A percentile compares a stretch with the other conserved stretches of the same genome.
These are phyloP conservation scores for Pseudorhombus dupliciocellatus DNA, from an alignment of 2,113 vertebrate genomes.

Conservation along the genomic window DNA sequence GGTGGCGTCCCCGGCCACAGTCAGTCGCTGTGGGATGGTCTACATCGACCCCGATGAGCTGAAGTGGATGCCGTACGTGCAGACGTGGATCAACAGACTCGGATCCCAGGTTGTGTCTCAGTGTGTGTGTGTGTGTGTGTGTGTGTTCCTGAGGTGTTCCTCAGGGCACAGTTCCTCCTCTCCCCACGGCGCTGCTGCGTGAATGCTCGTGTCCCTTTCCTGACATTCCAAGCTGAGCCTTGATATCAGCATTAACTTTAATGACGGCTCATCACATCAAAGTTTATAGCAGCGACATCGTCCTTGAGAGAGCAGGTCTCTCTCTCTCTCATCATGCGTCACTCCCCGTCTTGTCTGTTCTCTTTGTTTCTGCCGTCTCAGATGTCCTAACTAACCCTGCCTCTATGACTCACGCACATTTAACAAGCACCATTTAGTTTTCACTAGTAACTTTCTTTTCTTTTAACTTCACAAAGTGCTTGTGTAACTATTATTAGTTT, in stretches of 20 bases:
- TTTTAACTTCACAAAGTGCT: neutral
- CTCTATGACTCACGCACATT: neutral
- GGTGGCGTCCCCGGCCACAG: constrained; percentile 89
- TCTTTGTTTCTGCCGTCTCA: neutral
- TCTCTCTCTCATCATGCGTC: neutral
- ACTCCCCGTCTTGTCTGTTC: constrained; percentile 13
- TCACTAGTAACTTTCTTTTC: neutral
- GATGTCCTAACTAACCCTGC: neutral
- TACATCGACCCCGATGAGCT: constrained; percentile 89
- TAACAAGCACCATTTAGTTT: neutral
- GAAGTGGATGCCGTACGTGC: constrained; percentile 89
- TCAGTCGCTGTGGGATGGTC: constrained; percentile 92
- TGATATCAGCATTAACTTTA: constrained; percentile 21
- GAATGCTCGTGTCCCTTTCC: constrained; percentile 11
- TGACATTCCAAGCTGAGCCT: neutral
- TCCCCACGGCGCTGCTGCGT: neutral
- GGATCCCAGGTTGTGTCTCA: constrained; percentile 73
- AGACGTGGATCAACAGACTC: constrained; percentile 84
- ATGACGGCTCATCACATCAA: constrained; percentile 27
- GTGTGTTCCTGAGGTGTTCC: too few species aligned
- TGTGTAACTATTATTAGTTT: neutral
- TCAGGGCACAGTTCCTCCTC: neutral
- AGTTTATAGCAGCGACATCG: constrained; percentile 25
- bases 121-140: too few species aligned
- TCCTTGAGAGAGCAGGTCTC: constrained; percentile 16